phyloP scores from a whole-genome alignment of 1,140 invertebrate species.

The Cydia splendana region DNA sequence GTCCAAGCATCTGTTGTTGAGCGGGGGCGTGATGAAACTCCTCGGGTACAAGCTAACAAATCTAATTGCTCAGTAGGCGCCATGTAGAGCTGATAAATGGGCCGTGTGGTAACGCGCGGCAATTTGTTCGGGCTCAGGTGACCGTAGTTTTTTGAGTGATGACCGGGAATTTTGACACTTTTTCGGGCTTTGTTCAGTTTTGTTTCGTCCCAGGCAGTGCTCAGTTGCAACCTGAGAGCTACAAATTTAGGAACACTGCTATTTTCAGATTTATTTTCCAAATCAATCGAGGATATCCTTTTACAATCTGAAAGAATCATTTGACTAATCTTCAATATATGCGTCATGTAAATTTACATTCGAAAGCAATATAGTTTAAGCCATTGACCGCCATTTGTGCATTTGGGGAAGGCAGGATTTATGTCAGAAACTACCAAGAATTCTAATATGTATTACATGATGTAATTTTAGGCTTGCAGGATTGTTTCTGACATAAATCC shows the following conservation, averaged over 20 bases:
- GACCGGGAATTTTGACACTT: not conserved
- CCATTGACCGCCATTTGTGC: too few relatives aligned
- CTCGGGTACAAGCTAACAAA: constrained; percentile 78
- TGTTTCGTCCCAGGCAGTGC: not conserved
- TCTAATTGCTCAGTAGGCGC: constrained; percentile 79
- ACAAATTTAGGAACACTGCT: not conserved
- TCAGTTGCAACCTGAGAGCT: not conserved
- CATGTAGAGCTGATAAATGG: constrained; percentile 75
- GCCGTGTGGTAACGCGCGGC: constrained; percentile 66
- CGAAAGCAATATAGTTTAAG: too few relatives aligned
- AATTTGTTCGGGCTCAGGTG: constrained; percentile 73
- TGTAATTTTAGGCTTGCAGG: too few relatives aligned
- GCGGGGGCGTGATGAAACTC: constrained; percentile 77
- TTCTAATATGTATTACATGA: too few relatives aligned
- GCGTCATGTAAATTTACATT: too few relatives aligned
- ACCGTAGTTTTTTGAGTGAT: constrained; percentile 47
- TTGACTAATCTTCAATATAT: too few relatives aligned
- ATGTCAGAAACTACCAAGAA: too few relatives aligned
- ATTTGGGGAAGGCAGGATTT: too few relatives aligned
- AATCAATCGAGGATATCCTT: too few relatives aligned
- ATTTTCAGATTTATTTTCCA: too few relatives aligned
- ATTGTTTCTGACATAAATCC: too few relatives aligned
- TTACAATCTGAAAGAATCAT: too few relatives aligned
- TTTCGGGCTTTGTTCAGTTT: not conserved
- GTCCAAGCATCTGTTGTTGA: constrained; percentile 81